These are phyloP conservation scores for Solea solea DNA, from an alignment of 2,113 vertebrate species.

Conservation along the genomic window DNA sequence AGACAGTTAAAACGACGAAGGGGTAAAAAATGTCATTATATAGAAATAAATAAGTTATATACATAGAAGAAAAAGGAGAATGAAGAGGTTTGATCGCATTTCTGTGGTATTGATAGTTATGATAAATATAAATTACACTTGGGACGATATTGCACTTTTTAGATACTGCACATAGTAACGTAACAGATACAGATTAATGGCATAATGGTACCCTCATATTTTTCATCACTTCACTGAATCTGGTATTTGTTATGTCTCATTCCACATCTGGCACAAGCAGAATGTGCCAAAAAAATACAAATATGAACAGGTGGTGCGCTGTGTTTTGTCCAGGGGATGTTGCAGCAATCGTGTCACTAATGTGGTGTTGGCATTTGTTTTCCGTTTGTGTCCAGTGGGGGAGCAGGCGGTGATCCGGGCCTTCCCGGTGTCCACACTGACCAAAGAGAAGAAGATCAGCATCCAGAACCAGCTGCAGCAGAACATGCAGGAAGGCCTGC, in stretches of 20 bases:
- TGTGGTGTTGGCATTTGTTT: conserved; percentile 6
- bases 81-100: too few species aligned
- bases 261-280: neutral
- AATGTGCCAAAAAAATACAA: neutral
- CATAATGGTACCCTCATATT: too few species aligned
- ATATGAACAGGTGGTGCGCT: neutral
- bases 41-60: too few species aligned
- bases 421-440: conserved; percentile 93
- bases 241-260: neutral
- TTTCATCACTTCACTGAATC: neutral
- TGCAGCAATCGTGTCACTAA: neutral
- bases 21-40: too few species aligned
- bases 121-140: too few species aligned
- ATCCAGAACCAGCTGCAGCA: conserved; percentile 96
- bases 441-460: conserved; percentile 97
- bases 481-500: conserved; percentile 95
- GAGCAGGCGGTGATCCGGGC: conserved; percentile 94
- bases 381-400: conserved; percentile 84
- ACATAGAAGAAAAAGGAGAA: too few species aligned
- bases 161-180: too few species aligned
- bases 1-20: too few species aligned
- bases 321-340: neutral
- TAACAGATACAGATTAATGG: too few species aligned
- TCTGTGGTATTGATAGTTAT: too few species aligned
- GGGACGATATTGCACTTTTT: too few species aligned